Percentiles rank a stretch among this genome's conserved stretches.
Conservation (phyloP, 2,797 vertebrate species). For the Merluccius polli region DNA sequence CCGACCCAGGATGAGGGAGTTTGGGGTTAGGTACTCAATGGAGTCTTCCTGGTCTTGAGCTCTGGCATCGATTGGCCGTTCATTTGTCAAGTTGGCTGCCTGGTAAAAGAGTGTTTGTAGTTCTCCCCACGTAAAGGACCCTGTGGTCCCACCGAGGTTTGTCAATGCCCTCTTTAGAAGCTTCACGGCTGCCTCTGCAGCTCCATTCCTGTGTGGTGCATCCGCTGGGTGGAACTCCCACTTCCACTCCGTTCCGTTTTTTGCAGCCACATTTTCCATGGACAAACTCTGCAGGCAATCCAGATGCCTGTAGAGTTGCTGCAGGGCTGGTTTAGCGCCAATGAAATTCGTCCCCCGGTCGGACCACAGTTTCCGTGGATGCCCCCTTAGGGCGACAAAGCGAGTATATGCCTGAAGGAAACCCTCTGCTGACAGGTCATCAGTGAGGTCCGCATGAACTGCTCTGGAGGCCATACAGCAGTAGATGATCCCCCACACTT, state of each 20-base stretch:
- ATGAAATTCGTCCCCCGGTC: constrained; percentile 18
- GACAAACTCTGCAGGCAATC: background rate
- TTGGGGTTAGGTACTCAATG: background rate
- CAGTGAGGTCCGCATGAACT: constrained; percentile 9
- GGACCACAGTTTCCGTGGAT: constrained; percentile 20
- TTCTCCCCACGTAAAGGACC: constrained; percentile 5
- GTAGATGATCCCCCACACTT: constrained; percentile 25
- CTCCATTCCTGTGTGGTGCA: constrained; percentile 17
- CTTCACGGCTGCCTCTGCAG: constrained; percentile 17
- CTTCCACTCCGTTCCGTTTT: constrained; percentile 12
- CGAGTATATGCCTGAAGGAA: constrained; percentile 17
- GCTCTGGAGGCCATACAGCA: constrained; percentile 29
- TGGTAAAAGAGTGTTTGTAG: constrained; percentile 15
- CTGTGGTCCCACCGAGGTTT: constrained; percentile 5
- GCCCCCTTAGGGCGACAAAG: constrained; percentile 14
- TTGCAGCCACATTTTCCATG: constrained; percentile 4
- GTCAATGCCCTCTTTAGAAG: constrained; percentile 18
- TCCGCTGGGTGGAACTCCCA: constrained; percentile 22
- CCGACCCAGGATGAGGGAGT: constrained; percentile 9
- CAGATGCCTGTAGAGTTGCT: background rate
- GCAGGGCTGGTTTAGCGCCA: constrained; percentile 2
- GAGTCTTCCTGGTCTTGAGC: constrained; percentile 3
- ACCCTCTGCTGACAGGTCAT: constrained; percentile 18
- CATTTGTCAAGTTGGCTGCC: constrained; percentile 23
- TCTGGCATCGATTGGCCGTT: too few relatives aligned